Conservation (phyloP, 2,113 vertebrate genomes). For the Marmota monax region DNA sequence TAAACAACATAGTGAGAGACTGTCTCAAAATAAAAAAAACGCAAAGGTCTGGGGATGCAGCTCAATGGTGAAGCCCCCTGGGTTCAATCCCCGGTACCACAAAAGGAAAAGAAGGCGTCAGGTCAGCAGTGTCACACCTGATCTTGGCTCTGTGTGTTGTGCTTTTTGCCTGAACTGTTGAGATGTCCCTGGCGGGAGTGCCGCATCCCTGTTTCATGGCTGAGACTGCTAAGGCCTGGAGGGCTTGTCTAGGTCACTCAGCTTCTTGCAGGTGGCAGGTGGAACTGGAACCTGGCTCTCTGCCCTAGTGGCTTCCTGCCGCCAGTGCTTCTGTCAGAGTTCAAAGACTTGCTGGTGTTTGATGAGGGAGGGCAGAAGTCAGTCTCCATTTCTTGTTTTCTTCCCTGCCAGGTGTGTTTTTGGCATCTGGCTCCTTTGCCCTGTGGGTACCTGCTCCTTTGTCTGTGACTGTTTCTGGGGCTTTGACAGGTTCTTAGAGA, state of each 20-base stretch:
- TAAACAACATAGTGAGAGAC: no score
- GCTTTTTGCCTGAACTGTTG: background rate
- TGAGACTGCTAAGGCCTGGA: background rate
- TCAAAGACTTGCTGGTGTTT: slow-evolving; percentile 17
- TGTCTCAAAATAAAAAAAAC: no score
- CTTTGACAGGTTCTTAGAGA: background rate
- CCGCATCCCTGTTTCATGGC: rapidly evolving
- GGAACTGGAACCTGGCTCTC: background rate
- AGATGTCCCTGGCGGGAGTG: background rate
- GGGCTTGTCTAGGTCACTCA: background rate
- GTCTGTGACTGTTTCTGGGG: background rate
- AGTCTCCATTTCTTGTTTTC: background rate
- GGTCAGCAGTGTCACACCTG: no score
- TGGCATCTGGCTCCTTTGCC: background rate
- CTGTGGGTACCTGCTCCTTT: background rate
- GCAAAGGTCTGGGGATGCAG: no score
- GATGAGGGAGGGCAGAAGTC: background rate
- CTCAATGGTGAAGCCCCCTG: no score
- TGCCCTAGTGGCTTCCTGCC: background rate
- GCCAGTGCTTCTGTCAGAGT: rapidly evolving
- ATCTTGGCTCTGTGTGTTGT: rapidly evolving
- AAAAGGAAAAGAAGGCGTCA: background rate
- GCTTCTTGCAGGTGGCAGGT: background rate
- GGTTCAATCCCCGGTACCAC: no score
- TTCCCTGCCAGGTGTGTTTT: background rate